Conservation (phyloP, 2,797 vertebrate species). For the Tokudaia muenninki region DNA sequence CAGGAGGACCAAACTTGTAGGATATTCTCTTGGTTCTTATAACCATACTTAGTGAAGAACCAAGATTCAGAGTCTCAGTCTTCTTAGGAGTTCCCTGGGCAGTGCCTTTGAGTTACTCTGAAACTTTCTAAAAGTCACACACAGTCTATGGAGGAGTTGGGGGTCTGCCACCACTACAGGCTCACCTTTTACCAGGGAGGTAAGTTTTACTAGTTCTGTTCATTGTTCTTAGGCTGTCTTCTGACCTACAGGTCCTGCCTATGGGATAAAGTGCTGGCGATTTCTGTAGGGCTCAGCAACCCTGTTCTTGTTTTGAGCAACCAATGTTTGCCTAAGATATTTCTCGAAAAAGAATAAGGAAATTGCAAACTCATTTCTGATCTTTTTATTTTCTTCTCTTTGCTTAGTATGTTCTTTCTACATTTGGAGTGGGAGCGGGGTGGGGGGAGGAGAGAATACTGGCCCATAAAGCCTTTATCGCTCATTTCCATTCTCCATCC, state of each 20-base stretch:
- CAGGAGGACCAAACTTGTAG: neutral
- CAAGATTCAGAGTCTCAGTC: neutral
- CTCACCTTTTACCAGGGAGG: neutral
- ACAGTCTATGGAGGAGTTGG: neutral
- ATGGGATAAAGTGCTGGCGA: neutral
- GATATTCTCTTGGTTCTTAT: neutral
- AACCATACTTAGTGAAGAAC: neutral
- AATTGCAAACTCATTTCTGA: neutral
- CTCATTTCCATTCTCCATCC: neutral
- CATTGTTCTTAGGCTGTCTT: neutral
- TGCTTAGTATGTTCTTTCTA: neutral
- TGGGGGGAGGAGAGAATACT: too few species aligned
- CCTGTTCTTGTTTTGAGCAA: neutral
- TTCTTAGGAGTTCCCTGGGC: neutral
- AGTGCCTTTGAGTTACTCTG: neutral
- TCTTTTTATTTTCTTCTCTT: conserved; percentile 30
- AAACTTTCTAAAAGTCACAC: neutral
- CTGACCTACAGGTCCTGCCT: conserved; percentile 20
- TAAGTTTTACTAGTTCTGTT: neutral
- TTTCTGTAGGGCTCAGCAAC: neutral
- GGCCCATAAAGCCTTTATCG: neutral
- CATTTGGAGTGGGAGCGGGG: neutral
- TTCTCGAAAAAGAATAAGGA: conserved; percentile 38
- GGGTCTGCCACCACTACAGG: neutral
- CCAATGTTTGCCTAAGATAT: neutral